Evolutionary conservation across 2,113 vertebrate species (phyloP).

Genomic region (Cololabis saira): DNA sequence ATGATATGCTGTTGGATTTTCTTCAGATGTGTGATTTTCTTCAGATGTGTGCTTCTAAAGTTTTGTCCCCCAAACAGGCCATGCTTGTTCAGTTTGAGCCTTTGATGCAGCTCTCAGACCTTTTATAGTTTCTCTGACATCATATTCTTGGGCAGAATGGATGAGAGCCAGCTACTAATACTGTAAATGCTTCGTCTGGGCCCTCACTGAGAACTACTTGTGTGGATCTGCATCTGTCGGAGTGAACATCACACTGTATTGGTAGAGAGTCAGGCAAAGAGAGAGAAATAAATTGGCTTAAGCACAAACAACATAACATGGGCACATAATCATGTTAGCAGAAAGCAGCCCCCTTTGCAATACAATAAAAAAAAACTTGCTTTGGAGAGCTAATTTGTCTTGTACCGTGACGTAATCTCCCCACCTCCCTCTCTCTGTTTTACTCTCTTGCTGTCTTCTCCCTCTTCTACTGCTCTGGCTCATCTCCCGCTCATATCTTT

Average conservation of each 20-base stretch:
- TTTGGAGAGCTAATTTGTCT: constrained; percentile 56
- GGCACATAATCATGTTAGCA: constrained; percentile 38
- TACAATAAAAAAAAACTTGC: constrained; percentile 58
- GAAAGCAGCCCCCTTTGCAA: constrained; percentile 3
- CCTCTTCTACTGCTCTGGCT: constrained; percentile 2
- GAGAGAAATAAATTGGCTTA: constrained; percentile 43
- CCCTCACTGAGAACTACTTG: constrained; percentile 9
- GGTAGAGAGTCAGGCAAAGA: constrained; percentile 23
- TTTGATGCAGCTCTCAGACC: no score
- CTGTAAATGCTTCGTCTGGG: constrained; percentile 13
- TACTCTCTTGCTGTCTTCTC: constrained; percentile 1
- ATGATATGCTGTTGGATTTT: no score
- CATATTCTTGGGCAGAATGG: not conserved
- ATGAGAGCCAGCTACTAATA: not conserved
- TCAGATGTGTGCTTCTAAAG: no score
- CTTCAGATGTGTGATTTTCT: no score
- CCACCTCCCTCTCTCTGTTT: constrained; percentile 39
- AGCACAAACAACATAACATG: constrained; percentile 39
- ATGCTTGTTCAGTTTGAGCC: no score
- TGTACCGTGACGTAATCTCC: constrained; percentile 51
- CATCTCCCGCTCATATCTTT: constrained; percentile 1
- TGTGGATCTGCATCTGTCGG: constrained; percentile 15
- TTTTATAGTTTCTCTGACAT: no score
- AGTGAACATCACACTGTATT: constrained; percentile 38
- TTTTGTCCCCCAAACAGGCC: no score